These are phyloP conservation scores for Pogonus chalceus DNA, from an alignment of 1,140 invertebrate genomes.

Conservation along the genomic window DNA sequence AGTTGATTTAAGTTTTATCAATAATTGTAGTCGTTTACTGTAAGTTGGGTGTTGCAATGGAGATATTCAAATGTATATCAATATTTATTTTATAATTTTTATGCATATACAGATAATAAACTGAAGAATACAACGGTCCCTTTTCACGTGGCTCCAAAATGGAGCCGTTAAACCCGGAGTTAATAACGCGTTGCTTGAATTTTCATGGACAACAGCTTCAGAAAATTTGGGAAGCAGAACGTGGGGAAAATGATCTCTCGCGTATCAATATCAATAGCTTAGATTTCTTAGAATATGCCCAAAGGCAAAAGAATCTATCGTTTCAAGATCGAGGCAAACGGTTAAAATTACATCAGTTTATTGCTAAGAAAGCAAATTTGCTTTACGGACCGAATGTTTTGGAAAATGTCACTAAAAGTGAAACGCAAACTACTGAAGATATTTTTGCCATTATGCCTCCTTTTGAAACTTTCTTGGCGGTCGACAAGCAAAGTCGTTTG, in stretches of 20 bases:
- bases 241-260: conserved; percentile 59
- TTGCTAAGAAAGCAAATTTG: conserved; percentile 63
- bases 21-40: not conserved
- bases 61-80: too few relatives aligned
- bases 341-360: conserved; percentile 73
- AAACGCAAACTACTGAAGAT: conserved; percentile 43
- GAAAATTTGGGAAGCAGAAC: conserved; percentile 73
- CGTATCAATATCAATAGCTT: conserved; percentile 56
- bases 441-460: conserved; percentile 75
- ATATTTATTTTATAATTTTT: not conserved
- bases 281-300: conserved; percentile 64
- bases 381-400: conserved; percentile 51
- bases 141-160: conserved; percentile 12
- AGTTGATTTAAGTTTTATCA: not conserved
- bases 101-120: not conserved
- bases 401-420: conserved; percentile 36
- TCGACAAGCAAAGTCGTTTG: conserved; percentile 59
- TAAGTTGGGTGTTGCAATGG: conserved; percentile 8
- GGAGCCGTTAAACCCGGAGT: conserved; percentile 48
- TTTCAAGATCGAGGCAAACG: conserved; percentile 74
- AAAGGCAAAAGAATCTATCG: conserved; percentile 61
- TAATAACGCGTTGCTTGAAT: conserved; percentile 62
- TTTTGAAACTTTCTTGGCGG: conserved; percentile 67
- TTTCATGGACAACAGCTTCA: conserved; percentile 77
- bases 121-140: not conserved